These are phyloP conservation scores for Ctenosaura bakeri DNA, from an alignment of 2,797 vertebrate genomes.

Conservation along the genomic window DNA sequence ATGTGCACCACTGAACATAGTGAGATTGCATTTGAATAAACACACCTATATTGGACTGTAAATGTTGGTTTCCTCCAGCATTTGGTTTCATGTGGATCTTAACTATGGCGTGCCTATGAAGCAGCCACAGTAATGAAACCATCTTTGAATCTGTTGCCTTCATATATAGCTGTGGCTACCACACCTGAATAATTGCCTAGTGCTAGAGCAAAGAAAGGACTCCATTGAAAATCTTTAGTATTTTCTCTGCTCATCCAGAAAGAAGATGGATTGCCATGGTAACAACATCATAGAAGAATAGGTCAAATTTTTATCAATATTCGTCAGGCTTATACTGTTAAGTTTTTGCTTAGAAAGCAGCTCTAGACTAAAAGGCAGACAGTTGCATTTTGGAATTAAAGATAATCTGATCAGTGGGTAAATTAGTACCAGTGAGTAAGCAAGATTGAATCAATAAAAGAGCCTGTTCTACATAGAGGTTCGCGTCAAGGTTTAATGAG, in stretches of 20 bases:
- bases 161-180: neutral
- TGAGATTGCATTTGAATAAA: neutral
- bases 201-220: slow-evolving; percentile 44
- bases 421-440: slow-evolving; percentile 37
- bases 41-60: neutral
- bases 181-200: slow-evolving; percentile 16
- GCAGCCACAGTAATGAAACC: neutral
- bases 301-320: slow-evolving; percentile 71
- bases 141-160: neutral
- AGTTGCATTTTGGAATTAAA: slow-evolving; percentile 59
- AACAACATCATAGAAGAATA: slow-evolving; percentile 70
- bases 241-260: slow-evolving; percentile 53
- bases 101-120: neutral
- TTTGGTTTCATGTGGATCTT: neutral
- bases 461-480: slow-evolving; percentile 25
- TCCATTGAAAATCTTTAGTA: slow-evolving; percentile 33
- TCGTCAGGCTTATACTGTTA: slow-evolving; percentile 60
- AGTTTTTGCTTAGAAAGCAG: slow-evolving; percentile 61
- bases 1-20: neutral
- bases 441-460: slow-evolving; percentile 22
- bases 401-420: slow-evolving; percentile 47
- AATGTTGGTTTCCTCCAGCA: neutral
- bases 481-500: slow-evolving; percentile 17
- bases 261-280: slow-evolving; percentile 63
- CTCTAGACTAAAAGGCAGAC: slow-evolving; percentile 49